Evolutionary conservation across 2,888 invertebrate species (phyloP), one percentile per base, ranked within the genome.

Genomic region (Altica lythri): DNA sequence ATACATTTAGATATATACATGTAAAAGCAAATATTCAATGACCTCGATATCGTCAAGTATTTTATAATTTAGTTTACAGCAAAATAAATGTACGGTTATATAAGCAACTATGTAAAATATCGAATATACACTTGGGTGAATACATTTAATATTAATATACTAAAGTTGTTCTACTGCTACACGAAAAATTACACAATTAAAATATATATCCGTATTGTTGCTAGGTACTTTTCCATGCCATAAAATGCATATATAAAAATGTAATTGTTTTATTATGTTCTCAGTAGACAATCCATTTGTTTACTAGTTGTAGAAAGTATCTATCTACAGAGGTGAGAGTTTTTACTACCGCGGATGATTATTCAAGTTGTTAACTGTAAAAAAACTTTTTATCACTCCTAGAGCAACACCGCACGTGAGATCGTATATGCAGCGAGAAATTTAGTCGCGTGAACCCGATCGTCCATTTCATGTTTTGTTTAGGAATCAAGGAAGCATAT

Each of bases 361-460:
- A 10, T 22, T 2, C 22, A 45, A 34, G 34, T 45, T n/a, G 19
- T 16, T 45, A 45, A 34, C 45, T 48, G 30, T 40, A 10, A 48
- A 48, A 35, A 30, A 10, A 27, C 47, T 32, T 16, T 35, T 35
- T 35, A 35, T 45, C 32, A 32, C 32, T 45, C 12, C 16, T 19
- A 22, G 14, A 38, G 48, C 48, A 48, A 48, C 48, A 40, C 29
- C 40, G 48, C 48, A 48, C 48, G 48, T 48, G 48, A 40, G 48
- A 40, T 2, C 13, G 9, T 29, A 48, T 27, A 25, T 22, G 29
- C 29, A 30, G 29, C 19, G 38, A 48, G 22, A 48, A 48, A 40
- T 35, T 9, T 17, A 38, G 25, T 48, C 34, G 34, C 34, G 44
- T 45, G 45, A 45, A 45, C 25, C n/a, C 22, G 34, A 45, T 22